Evolutionary conservation across 2,113 vertebrate genomes (phyloP).

Genomic region (Etheostoma cragini): DNA sequence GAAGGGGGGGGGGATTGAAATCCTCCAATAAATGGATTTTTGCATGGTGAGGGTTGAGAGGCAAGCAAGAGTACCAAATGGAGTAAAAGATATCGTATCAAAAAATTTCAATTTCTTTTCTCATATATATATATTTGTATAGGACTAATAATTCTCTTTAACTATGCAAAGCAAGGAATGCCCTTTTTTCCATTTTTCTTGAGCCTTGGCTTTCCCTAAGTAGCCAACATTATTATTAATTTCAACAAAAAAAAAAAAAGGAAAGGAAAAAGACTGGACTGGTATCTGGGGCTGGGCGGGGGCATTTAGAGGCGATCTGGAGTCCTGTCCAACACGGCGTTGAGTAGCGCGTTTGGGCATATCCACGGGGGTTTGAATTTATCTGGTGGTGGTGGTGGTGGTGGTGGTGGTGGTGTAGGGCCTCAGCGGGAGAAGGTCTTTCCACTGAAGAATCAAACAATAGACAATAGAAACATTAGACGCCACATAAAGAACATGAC

Average conservation of each 20-base stretch:
- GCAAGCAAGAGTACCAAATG: conserved; percentile 83
- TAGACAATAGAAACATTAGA: not conserved
- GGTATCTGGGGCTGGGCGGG: conserved; percentile 39
- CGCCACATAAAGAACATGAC: not conserved
- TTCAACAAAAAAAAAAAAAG: conserved; percentile 26
- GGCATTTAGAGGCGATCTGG: conserved; percentile 55
- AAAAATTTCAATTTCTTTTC: conserved; percentile 77
- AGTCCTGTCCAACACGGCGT: conserved; percentile 65
- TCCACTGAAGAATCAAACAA: conserved; percentile 84
- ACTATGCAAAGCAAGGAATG: conserved; percentile 83
- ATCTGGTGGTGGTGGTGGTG: not conserved
- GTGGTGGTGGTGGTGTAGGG: not conserved
- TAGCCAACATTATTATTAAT: conserved; percentile 58
- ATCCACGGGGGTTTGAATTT: conserved; percentile 40
- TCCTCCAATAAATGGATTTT: conserved; percentile 49
- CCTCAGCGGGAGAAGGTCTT: conserved; percentile 95
- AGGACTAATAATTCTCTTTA: conserved; percentile 83
- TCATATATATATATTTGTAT: conserved; percentile 82
- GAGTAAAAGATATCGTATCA: conserved; percentile 84
- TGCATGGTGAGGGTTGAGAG: conserved; percentile 41
- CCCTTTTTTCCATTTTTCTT: conserved; percentile 69
- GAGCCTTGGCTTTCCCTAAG: conserved; percentile 59
- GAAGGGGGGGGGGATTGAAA: conserved; percentile 26
- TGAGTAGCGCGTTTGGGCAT: conserved; percentile 48
- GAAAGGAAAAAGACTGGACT: conserved; percentile 49